phyloP scores from a whole-genome alignment of 2,888 invertebrate species.

The Parascotia fuliginaria region DNA sequence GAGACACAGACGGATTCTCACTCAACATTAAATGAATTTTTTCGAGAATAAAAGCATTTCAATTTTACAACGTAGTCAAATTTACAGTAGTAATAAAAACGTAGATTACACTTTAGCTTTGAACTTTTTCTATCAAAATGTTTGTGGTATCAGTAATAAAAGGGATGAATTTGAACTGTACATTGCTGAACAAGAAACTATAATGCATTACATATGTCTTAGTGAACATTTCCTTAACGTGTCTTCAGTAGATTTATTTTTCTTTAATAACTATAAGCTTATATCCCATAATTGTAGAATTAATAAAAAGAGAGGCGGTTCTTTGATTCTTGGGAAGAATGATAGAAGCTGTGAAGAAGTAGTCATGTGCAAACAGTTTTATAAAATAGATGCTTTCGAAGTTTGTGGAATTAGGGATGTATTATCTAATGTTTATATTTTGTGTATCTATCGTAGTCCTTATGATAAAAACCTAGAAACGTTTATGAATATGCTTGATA shows the following conservation, averaged over 20 bases:
- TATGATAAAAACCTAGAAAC: neutral
- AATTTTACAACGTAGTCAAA: neutral
- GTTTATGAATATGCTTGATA: slow-evolving; percentile 8
- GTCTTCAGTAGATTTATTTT: neutral
- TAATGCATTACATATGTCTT: neutral
- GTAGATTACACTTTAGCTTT: neutral
- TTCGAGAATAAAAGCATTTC: neutral
- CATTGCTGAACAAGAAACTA: neutral
- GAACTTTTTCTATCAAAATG: neutral
- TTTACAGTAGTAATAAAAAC: neutral
- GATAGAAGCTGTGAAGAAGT: neutral
- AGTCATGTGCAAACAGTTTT: neutral
- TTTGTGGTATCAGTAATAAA: neutral
- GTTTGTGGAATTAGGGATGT: slow-evolving; percentile 11
- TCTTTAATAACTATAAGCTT: neutral
- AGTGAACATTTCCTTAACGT: neutral
- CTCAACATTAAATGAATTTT: neutral
- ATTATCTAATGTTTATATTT: slow-evolving; percentile 1
- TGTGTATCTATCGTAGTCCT: slow-evolving; percentile 10
- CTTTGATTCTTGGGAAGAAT: neutral
- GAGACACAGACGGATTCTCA: neutral
- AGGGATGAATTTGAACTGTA: neutral
- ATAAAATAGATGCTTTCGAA: slow-evolving; percentile 8
- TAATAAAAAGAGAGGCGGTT: neutral
- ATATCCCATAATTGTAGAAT: neutral